phyloP scores from a whole-genome alignment of 37 sponge, comb jelly and placozoan genomes.

The Cladorhizidae sp. region DNA sequence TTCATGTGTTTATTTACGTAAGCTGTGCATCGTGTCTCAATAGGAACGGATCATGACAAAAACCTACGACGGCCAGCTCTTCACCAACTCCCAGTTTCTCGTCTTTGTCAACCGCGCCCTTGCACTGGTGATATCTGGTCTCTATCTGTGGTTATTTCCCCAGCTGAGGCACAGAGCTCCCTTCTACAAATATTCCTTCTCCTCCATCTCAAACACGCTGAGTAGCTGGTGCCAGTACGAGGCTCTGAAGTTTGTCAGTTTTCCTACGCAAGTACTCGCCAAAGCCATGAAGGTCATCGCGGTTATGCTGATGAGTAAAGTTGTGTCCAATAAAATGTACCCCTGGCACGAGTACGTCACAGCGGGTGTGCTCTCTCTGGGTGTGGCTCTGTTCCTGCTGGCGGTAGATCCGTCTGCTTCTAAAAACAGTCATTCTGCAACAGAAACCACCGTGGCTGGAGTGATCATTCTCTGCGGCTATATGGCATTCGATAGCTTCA shows the following conservation, averaged over 20 bases:
- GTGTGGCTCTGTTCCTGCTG: constrained; percentile 92
- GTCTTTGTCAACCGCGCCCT: constrained; percentile 94
- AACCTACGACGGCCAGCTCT: constrained; percentile 83
- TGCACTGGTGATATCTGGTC: constrained; percentile 70
- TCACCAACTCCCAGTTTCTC: constrained; percentile 94
- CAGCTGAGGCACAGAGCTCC: constrained; percentile 78
- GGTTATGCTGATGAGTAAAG: constrained; percentile 98
- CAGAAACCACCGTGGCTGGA: constrained; percentile 88
- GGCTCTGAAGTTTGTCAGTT: constrained; percentile 96
- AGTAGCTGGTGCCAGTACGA: constrained; percentile 99
- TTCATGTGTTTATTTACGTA: too few relatives aligned
- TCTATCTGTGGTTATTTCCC: constrained; percentile 32
- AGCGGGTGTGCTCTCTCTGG: constrained; percentile 79
- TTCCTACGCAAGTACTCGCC: constrained; percentile 93
- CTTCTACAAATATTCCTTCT: constrained; percentile 90
- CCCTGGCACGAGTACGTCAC: constrained; percentile 90
- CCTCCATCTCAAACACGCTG: constrained; percentile 95
- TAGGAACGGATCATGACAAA: constrained; percentile 95
- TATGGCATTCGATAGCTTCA: constrained; percentile 95
- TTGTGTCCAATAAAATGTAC: constrained; percentile 85
- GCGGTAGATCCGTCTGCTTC: constrained; percentile 64
- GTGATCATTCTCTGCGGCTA: constrained; percentile 87
- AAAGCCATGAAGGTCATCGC: constrained; percentile 94
- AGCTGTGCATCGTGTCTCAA: too few relatives aligned
- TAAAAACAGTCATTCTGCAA: constrained; percentile 26